phyloP scores from a whole-genome alignment of 2,888 invertebrate genomes.

The Drosophila picticornis region DNA sequence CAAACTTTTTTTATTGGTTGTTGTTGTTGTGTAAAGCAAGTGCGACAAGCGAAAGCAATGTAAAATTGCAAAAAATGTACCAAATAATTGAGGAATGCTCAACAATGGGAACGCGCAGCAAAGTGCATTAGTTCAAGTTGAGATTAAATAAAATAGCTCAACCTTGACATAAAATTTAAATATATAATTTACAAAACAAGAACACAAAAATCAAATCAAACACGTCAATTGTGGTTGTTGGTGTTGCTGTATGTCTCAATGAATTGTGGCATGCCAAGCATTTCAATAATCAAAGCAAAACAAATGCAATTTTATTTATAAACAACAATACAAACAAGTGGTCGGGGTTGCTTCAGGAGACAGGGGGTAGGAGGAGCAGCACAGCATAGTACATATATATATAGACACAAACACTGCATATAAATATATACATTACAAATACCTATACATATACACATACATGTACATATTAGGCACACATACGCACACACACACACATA shows the following conservation, averaged over 20 bases:
- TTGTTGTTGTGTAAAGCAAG: slow-evolving; percentile 19
- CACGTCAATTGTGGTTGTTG: slow-evolving; percentile 2
- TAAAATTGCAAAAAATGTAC: background rate
- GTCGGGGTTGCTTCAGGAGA: slow-evolving; percentile 1
- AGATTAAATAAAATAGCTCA: slow-evolving; percentile 15
- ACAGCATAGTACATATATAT: slow-evolving; percentile 1
- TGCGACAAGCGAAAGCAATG: slow-evolving; percentile 3
- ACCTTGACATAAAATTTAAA: slow-evolving; percentile 30
- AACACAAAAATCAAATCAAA: background rate
- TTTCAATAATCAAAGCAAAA: slow-evolving; percentile 52
- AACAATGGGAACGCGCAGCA: slow-evolving; percentile 5
- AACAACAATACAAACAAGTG: slow-evolving; percentile 39
- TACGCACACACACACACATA: slow-evolving; percentile 17
- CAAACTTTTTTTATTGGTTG: slow-evolving; percentile 5
- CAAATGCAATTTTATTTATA: slow-evolving; percentile 47
- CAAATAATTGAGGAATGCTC: background rate
- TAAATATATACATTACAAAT: slow-evolving; percentile 30
- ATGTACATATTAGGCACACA: slow-evolving; percentile 24
- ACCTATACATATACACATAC: slow-evolving; percentile 39
- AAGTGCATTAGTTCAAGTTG: slow-evolving; percentile 28
- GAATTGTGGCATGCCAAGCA: slow-evolving; percentile 58
- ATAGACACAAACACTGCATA: no score
- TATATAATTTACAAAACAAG: slow-evolving; percentile 2
- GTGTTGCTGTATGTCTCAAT: slow-evolving; percentile 14
- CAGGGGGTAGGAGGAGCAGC: slow-evolving; percentile 9